These are phyloP conservation scores for Styela clava DNA, from an alignment of 23 tunicate species.

Conservation along the genomic window DNA sequence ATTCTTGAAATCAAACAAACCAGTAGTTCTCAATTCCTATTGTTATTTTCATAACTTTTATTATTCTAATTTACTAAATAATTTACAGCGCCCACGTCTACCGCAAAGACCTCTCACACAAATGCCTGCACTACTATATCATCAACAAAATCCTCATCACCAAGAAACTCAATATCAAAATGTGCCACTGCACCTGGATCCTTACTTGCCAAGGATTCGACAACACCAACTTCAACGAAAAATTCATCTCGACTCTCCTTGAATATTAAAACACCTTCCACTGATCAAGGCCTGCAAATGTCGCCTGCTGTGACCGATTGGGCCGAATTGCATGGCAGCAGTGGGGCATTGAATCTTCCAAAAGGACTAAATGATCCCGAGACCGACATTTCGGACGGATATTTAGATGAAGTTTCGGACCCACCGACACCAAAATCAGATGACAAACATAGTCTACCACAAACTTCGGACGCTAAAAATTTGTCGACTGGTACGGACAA, in stretches of 20 bases:
- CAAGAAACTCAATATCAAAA: neutral
- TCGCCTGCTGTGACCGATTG: conserved; percentile 4
- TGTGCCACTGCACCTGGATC: conserved; percentile 11
- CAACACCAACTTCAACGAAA: neutral
- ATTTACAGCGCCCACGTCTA: neutral
- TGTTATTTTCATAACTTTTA: too few relatives aligned
- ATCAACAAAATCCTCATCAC: neutral
- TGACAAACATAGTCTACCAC: neutral
- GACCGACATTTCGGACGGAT: neutral
- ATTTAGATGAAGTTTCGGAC: neutral
- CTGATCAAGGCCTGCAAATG: neutral
- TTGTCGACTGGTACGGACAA: neutral
- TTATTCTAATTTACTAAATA: too few relatives aligned
- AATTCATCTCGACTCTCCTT: neutral
- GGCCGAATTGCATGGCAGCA: conserved; percentile 29
- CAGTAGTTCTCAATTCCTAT: too few relatives aligned
- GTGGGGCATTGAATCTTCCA: conserved; percentile 17
- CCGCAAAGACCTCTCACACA: neutral
- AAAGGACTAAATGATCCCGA: neutral
- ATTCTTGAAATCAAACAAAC: too few relatives aligned
- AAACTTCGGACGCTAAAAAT: neutral
- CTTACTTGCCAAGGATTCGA: neutral
- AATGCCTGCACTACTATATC: neutral
- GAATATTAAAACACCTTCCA: neutral
- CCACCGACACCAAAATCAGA: neutral